A percentile compares a stretch with the other conserved stretches of the same genome.
Conservation (phyloP, 2,888 invertebrate species). For the Aleiodes testaceus region DNA sequence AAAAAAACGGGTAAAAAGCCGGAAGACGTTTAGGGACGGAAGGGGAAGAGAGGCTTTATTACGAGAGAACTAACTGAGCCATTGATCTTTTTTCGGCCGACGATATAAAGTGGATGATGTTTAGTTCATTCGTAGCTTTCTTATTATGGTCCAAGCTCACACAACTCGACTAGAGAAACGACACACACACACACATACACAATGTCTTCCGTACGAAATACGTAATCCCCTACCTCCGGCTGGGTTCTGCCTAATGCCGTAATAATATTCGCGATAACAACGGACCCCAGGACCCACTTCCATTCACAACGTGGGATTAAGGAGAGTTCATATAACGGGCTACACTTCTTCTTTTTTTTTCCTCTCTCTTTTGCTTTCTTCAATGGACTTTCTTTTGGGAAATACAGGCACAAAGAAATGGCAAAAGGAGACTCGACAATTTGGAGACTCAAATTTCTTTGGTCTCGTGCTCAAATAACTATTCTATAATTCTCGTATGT, state of each 20-base stretch:
- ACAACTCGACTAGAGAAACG: not conserved
- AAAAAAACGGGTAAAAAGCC: conserved; percentile 52
- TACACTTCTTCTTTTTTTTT: conserved; percentile 40
- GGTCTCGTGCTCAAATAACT: conserved; percentile 25
- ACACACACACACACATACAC: not conserved
- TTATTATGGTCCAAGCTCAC: not conserved
- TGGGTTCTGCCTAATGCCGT: conserved; percentile 55
- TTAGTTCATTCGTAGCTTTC: conserved; percentile 41
- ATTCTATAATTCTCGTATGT: conserved; percentile 10
- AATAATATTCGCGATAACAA: conserved; percentile 60
- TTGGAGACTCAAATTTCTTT: conserved; percentile 24
- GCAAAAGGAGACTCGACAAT: conserved; percentile 22
- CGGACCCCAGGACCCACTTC: conserved; percentile 31
- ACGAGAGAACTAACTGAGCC: conserved; percentile 41
- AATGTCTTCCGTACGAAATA: not conserved
- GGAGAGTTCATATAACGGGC: conserved; percentile 34
- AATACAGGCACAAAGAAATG: conserved; percentile 17
- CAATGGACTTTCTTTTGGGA: conserved; percentile 10
- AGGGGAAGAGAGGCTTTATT: conserved; percentile 59
- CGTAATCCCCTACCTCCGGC: conserved; percentile 26
- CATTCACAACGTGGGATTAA: conserved; percentile 27
- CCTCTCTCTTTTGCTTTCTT: conserved; percentile 33
- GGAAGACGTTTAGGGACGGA: conserved; percentile 65
- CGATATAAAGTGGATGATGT: conserved; percentile 15
- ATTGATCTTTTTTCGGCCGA: conserved; percentile 56